Evolutionary conservation across 2,797 vertebrate species (phyloP), one percentile per base, ranked within the genome.

Genomic region (Cuculus canorus): DNA sequence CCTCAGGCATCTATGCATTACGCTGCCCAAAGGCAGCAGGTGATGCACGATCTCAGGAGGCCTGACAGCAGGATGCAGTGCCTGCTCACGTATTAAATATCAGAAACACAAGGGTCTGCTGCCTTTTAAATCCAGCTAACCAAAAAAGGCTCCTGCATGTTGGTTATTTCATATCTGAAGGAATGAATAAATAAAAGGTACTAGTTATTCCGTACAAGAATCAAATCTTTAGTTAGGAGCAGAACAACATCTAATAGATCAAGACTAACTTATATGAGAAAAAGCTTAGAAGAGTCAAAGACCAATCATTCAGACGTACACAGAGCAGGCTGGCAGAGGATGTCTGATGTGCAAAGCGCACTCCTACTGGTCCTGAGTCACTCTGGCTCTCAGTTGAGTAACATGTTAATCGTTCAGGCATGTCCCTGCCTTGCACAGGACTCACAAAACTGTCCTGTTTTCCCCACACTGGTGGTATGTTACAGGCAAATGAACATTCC

Each of bases 1-100:
- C 95, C 83, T 64, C 33, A 3, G 90, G 94, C 70, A 76, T 65
- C 75, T 59, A 63, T 41, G 47, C 35, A 19, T 81, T 65, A 75
- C 10, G 37, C 89, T 92, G 86, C 95, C 94, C 64, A 47, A 93
- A 88, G 91, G 93, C 90, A 83, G 85, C 77, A 82, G 86, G 75
- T 89, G 83, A 92, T 82, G 76, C 91, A 71, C 72, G 61, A 45
- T 88, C 80, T 83, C 93, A 54, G 68, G 87, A 72, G 94, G 81
- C 75, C 41, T 41, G 56, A 65, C 14, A 87, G 70, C 32, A 59
- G 71, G 75, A 94, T 80, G 92, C 80, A 71, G 63, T 86, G 71
- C 63, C 79, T 32, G 4, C 65, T 92, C 64, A 53, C 92, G 39
- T 72, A 90, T 84, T 82, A 87, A 95, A 90, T 93, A 86, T 68